phyloP scores from a whole-genome alignment of 2,797 vertebrate genomes.

The Gephyroberyx darwinii region DNA sequence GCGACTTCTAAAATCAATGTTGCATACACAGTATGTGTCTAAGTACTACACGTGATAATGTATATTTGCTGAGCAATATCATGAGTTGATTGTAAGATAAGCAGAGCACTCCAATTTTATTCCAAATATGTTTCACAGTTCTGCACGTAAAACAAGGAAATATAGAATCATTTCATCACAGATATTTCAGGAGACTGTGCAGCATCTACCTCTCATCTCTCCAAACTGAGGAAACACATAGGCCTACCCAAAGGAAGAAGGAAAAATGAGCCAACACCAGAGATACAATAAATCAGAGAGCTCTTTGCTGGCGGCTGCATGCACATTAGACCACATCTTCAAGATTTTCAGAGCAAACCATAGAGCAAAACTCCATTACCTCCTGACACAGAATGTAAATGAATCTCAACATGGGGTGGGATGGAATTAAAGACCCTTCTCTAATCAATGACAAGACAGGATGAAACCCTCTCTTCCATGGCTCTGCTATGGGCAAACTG shows the following conservation, averaged over 20 bases:
- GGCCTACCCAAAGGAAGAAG: slow-evolving; percentile 54
- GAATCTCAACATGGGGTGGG: slow-evolving; percentile 99
- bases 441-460: slow-evolving; percentile 99
- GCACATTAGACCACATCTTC: slow-evolving; percentile 99
- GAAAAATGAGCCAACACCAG: slow-evolving; percentile 59
- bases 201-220: slow-evolving; percentile 27
- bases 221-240: slow-evolving; percentile 36
- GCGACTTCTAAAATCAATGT: slow-evolving; percentile 1
- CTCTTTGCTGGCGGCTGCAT: slow-evolving; percentile 98
- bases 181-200: slow-evolving; percentile 41
- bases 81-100: neutral
- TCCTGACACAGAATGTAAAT: slow-evolving; percentile 99
- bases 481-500: slow-evolving; percentile 79
- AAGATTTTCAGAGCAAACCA: slow-evolving; percentile 96
- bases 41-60: neutral
- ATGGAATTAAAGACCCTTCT: slow-evolving; percentile 99
- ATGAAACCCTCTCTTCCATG: slow-evolving; percentile 84
- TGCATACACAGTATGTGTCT: neutral
- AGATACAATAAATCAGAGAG: slow-evolving; percentile 92
- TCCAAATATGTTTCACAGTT: slow-evolving; percentile 23
- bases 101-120: slow-evolving; percentile 7
- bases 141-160: slow-evolving; percentile 57
- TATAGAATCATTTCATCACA: slow-evolving; percentile 55
- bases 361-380: slow-evolving; percentile 99
- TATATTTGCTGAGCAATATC: slow-evolving; percentile 1